Evolutionary conservation across 30 jellyfish, hydroid and myxozoan species (phyloP), one percentile per base, ranked within the genome.

Genomic region (Nemopilema nomurai): DNA sequence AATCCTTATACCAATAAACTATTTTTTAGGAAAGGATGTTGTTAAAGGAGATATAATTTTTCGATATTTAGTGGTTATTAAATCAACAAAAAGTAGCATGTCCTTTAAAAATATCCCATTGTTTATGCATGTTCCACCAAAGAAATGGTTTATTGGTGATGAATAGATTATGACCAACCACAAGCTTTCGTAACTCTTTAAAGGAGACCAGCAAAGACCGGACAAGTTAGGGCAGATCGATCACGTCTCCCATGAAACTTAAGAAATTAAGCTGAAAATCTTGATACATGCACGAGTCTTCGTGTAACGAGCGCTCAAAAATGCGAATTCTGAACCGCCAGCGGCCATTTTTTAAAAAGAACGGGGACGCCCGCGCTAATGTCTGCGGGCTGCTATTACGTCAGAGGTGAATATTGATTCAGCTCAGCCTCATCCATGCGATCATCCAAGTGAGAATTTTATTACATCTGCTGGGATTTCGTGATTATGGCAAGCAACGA

Each of bases 331-430:
- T 67, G 20, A 67, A 30, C 41, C 77, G 22, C 77, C 33, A 33
- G 77, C 77, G 20, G 41, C 77, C 77, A 67, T 67, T 67, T 67
- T 67, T 1, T 23, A 23, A 33, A 67, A 33, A 67, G 77, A 18
- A 67, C 77, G 77, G 77, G 77, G 33, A 67, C 77, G 31, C 41
- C 77, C 41, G 77, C 77, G 41, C 33, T 17, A 67, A 23, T 67
- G 77, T 23, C 21, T 67, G 77, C 77, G 33, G 77, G 41, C 31
- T 24, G 41, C 31, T 67, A 23, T 33, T 63, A 67, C 77, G 77
- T 67, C 41, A 67, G 30, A 67, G 77, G 51, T 50, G 86, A 24
- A 49, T 41, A 41, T 41, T 41, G 57, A 41, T 41, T 41, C 57
- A 41, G 57, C 57, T 41, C 57, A 41, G 57, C 57, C 57, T 41